phyloP scores from a whole-genome alignment of 2,888 invertebrate genomes.

The Stenotaenia linearis region DNA sequence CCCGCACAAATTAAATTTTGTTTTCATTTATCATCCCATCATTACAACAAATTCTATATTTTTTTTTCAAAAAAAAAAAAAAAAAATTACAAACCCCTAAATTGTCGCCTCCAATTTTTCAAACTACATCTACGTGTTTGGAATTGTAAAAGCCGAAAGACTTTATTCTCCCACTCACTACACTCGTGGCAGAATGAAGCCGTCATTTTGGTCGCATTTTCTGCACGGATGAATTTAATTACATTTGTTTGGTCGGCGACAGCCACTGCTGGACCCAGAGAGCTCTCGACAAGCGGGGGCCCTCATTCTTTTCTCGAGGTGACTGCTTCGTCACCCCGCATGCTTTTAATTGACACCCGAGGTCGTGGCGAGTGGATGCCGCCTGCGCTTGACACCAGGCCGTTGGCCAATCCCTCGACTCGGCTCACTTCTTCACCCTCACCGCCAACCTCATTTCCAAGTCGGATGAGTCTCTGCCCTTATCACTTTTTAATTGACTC shows the following conservation, averaged over 20 bases:
- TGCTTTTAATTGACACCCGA: not conserved
- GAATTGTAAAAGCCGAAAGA: not conserved
- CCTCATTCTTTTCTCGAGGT: slow-evolving; percentile 5
- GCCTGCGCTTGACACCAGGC: slow-evolving; percentile 2
- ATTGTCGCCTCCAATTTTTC: slow-evolving; percentile 4
- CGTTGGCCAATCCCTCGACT: slow-evolving; percentile 11
- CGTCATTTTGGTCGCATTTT: slow-evolving; percentile 19
- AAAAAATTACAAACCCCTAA: not conserved
- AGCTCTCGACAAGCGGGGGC: not conserved
- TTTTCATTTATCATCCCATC: not conserved
- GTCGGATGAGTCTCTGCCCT: slow-evolving; percentile 15
- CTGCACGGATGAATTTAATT: slow-evolving; percentile 15
- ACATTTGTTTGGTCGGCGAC: slow-evolving; percentile 19
- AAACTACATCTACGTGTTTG: not conserved
- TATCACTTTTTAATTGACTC: slow-evolving; percentile 19
- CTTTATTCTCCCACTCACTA: not conserved
- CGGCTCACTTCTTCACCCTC: not conserved
- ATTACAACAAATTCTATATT: not conserved
- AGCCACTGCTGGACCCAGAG: not conserved
- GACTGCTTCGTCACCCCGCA: not conserved
- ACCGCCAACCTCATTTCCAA: slow-evolving; percentile 3
- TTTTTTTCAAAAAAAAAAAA: not conserved
- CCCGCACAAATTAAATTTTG: not conserved
- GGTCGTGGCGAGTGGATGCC: slow-evolving; percentile 19
- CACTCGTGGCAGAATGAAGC: not conserved